A percentile compares a stretch with the other conserved stretches of the same genome.
phyloP scores from a whole-genome alignment of 2,888 invertebrate species.

The Caenorhabditis sinica region DNA sequence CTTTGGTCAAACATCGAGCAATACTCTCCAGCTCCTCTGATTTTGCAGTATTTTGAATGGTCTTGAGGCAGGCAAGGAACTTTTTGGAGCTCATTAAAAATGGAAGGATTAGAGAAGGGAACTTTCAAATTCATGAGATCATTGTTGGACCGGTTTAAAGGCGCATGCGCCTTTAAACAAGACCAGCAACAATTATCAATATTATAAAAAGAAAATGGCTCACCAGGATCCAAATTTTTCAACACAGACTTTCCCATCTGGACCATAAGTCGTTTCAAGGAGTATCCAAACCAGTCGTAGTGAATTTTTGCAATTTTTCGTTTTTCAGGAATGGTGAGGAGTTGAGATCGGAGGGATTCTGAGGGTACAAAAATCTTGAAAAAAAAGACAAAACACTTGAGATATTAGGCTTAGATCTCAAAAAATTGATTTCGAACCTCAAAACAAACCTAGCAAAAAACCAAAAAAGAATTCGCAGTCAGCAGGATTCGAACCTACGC shows the following conservation, averaged over 20 bases:
- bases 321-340: conserved; percentile 37
- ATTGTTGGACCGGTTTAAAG: too few species aligned
- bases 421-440: neutral
- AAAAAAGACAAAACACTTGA: neutral
- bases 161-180: too few species aligned
- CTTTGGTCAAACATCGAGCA: conserved; percentile 72
- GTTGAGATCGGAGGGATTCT: conserved; percentile 56
- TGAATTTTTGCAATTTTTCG: conserved; percentile 72
- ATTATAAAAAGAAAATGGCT: neutral
- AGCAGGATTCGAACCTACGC: conserved; percentile 77
- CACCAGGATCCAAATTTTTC: conserved; percentile 62
- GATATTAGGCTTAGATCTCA: neutral
- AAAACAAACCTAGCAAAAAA: neutral
- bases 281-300: conserved; percentile 73
- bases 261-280: conserved; percentile 75
- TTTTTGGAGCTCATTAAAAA: conserved; percentile 61
- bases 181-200: too few species aligned
- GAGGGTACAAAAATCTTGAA: too few species aligned
- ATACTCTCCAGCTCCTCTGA: conserved; percentile 68
- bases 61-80: conserved; percentile 44
- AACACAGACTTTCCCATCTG: conserved; percentile 72
- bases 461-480: conserved; percentile 24
- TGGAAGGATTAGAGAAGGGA: neutral
- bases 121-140: too few species aligned
- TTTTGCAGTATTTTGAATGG: conserved; percentile 64